Evolutionary conservation across 2,888 invertebrate species (phyloP).

Genomic region (Chrysodeixis includens): DNA sequence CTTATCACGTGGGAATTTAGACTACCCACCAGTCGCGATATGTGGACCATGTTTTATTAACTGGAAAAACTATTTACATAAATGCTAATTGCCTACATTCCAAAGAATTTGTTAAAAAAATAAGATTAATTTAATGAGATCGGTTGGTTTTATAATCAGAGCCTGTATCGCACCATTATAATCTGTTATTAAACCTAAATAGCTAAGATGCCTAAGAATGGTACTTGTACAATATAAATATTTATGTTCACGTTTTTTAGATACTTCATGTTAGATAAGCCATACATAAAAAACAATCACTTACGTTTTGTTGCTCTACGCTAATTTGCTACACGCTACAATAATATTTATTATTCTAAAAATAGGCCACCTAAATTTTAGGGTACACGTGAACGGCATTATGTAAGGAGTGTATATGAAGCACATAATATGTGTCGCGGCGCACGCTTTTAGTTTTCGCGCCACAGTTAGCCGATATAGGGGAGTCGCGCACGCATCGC

Average conservation of each 20-base stretch:
- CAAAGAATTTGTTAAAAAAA: neutral
- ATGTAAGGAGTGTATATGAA: conserved; percentile 43
- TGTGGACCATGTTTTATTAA: neutral
- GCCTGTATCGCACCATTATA: neutral
- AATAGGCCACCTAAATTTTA: conserved; percentile 26
- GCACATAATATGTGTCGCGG: conserved; percentile 57
- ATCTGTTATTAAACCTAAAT: neutral
- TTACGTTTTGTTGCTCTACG: neutral
- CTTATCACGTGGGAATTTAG: neutral
- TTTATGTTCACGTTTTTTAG: too few species aligned
- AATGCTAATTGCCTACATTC: neutral
- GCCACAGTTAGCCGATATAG: conserved; percentile 84
- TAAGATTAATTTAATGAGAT: neutral
- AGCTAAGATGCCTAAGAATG: too few species aligned
- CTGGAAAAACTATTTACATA: neutral
- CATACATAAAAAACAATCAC: neutral
- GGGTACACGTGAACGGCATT: conserved; percentile 23
- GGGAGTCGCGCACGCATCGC: conserved; percentile 82
- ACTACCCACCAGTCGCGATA: neutral
- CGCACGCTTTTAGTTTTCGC: conserved; percentile 69
- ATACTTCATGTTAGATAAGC: too few species aligned
- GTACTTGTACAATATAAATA: too few species aligned
- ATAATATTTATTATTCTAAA: conserved; percentile 9
- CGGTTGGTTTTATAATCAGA: neutral
- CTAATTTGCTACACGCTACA: neutral